Percentiles rank a stretch among this genome's conserved stretches.
Conservation (phyloP, 2,888 invertebrate genomes). For the Cancer borealis region DNA sequence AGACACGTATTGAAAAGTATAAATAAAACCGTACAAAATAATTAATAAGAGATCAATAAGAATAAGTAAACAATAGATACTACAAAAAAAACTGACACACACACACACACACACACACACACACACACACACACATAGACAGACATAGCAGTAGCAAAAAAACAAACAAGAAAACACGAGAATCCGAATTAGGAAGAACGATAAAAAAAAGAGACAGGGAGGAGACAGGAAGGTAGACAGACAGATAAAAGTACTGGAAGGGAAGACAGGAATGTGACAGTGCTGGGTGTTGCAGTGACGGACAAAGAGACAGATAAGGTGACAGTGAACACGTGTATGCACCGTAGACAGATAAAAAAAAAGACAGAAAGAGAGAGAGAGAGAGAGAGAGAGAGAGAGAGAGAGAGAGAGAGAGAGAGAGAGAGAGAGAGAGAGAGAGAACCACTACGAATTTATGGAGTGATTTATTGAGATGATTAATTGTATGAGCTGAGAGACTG, state of each 20-base stretch:
- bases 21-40: no score
- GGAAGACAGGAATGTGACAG: neutral
- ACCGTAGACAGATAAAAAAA: neutral
- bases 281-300: no score
- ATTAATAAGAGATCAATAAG: no score
- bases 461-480: constrained; percentile 23
- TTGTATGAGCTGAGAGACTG: constrained; percentile 27
- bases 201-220: neutral
- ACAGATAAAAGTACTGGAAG: neutral
- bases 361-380: neutral
- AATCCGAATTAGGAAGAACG: no score
- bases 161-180: no score
- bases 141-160: no score
- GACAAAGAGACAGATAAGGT: no score
- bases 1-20: neutral
- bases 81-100: no score
- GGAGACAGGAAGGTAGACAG: neutral
- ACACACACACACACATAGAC: no score
- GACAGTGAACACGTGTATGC: no score
- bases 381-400: neutral
- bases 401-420: neutral
- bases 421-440: neutral
- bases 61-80: no score
- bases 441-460: neutral
- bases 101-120: no score